These are phyloP conservation scores for Nycteola revayana DNA, from an alignment of 2,888 invertebrate genomes.

Conservation along the genomic window DNA sequence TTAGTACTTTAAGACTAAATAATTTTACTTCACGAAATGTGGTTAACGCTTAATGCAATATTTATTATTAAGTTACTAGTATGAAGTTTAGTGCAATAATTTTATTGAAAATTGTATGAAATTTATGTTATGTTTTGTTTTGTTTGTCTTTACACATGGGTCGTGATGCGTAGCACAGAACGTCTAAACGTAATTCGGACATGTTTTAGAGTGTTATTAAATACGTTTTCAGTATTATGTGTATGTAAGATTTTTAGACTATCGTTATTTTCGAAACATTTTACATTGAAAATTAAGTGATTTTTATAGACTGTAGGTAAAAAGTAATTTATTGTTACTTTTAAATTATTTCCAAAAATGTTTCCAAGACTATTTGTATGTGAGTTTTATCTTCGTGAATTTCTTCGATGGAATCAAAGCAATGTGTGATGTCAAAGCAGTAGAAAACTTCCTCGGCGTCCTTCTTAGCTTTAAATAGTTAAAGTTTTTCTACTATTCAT, in stretches of 20 bases:
- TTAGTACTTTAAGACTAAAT: constrained; percentile 65
- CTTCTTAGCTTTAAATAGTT: constrained; percentile 77
- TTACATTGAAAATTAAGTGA: constrained; percentile 67
- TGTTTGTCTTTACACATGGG: constrained; percentile 62
- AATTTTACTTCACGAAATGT: constrained; percentile 67
- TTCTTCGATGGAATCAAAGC: constrained; percentile 43
- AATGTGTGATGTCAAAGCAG: constrained; percentile 51
- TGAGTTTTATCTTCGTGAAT: constrained; percentile 47
- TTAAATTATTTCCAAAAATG: constrained; percentile 73
- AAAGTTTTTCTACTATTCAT: constrained; percentile 36
- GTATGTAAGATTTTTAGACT: constrained; percentile 70
- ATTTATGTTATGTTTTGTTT: constrained; percentile 76
- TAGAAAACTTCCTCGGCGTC: constrained; percentile 63
- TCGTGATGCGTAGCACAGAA: constrained; percentile 43
- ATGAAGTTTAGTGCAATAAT: constrained; percentile 79
- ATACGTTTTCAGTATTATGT: constrained; percentile 78
- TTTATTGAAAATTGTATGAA: constrained; percentile 77
- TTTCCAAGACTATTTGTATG: constrained; percentile 61
- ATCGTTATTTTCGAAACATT: constrained; percentile 66
- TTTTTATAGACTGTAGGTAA: constrained; percentile 72
- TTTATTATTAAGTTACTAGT: constrained; percentile 78
- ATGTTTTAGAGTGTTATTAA: constrained; percentile 56
- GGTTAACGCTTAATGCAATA: constrained; percentile 77
- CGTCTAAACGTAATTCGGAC: constrained; percentile 55
- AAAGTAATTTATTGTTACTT: constrained; percentile 79